phyloP scores from a whole-genome alignment of 1,140 invertebrate species.

The Drosophila nannoptera region DNA sequence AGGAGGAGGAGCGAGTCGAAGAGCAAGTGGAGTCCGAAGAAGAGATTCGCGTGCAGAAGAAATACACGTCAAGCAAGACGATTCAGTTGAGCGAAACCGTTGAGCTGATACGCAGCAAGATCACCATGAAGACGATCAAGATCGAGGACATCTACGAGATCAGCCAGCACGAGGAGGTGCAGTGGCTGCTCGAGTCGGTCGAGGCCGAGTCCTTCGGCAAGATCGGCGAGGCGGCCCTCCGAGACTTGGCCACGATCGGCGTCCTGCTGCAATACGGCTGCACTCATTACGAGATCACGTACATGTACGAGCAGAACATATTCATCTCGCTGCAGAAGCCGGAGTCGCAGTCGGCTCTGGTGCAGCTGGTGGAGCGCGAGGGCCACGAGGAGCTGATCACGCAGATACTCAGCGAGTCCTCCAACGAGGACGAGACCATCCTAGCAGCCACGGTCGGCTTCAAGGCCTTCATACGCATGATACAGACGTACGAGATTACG shows the following conservation, averaged over 20 bases:
- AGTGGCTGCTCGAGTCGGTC: conserved; percentile 86
- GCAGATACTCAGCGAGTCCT: conserved; percentile 88
- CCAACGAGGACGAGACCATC: conserved; percentile 85
- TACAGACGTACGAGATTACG: conserved; percentile 87
- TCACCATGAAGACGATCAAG: conserved; percentile 66
- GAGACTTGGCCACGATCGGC: conserved; percentile 90
- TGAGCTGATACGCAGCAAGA: conserved; percentile 69
- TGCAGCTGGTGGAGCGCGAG: conserved; percentile 89
- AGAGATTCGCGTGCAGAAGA: conserved; percentile 38
- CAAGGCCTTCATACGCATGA: conserved; percentile 90
- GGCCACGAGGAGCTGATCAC: conserved; percentile 88
- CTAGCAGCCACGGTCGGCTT: conserved; percentile 89
- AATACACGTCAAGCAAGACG: conserved; percentile 49
- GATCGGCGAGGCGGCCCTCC: conserved; percentile 85
- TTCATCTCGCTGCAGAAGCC: conserved; percentile 88
- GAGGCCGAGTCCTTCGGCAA: conserved; percentile 88
- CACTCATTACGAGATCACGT: conserved; percentile 87
- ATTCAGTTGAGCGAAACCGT: conserved; percentile 71
- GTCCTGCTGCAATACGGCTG: conserved; percentile 87
- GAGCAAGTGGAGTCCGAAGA: conserved; percentile 37
- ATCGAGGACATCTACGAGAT: conserved; percentile 70
- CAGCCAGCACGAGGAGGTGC: conserved; percentile 82
- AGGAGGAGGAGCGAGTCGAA: conserved; percentile 53
- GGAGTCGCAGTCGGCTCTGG: conserved; percentile 88
- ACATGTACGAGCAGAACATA: conserved; percentile 87